phyloP scores from a whole-genome alignment of 2,797 vertebrate genomes.

The Bradypus variegatus region DNA sequence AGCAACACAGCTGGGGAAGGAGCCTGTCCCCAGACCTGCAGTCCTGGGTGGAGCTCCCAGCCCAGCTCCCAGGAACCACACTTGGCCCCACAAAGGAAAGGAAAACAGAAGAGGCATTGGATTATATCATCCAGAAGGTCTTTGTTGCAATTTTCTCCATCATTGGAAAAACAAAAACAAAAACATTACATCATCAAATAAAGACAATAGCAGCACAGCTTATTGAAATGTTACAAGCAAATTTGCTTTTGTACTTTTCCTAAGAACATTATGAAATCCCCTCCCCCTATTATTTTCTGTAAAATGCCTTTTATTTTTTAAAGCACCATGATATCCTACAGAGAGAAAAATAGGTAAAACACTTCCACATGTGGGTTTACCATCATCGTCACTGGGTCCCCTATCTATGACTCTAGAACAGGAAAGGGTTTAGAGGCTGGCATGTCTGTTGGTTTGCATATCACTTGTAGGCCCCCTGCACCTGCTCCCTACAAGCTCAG shows the following conservation, averaged over 20 bases:
- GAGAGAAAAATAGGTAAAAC: conserved; percentile 58
- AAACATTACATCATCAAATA: conserved; percentile 72
- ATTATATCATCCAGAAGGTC: conserved; percentile 69
- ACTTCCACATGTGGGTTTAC: conserved; percentile 51
- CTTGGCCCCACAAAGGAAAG: conserved; percentile 36
- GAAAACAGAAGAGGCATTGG: conserved; percentile 51
- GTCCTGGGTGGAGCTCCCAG: neutral
- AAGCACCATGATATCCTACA: conserved; percentile 74
- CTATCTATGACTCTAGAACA: conserved; percentile 28
- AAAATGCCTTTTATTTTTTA: conserved; percentile 64
- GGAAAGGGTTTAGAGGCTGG: conserved; percentile 28
- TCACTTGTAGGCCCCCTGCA: conserved; percentile 29
- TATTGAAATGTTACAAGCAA: conserved; percentile 70
- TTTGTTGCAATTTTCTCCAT: conserved; percentile 73
- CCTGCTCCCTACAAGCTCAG: conserved; percentile 23
- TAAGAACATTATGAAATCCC: conserved; percentile 67
- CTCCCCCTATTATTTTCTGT: conserved; percentile 58
- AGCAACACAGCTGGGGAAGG: too few species aligned
- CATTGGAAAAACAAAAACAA: conserved; percentile 68
- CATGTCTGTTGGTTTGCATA: conserved; percentile 37
- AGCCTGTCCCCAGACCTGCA: neutral
- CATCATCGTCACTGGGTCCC: conserved; percentile 3
- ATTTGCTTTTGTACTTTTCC: conserved; percentile 63
- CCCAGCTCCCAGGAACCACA: neutral
- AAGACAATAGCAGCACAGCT: conserved; percentile 76